Conservation (phyloP, 2,888 invertebrate species). For the Pteria penguin region DNA sequence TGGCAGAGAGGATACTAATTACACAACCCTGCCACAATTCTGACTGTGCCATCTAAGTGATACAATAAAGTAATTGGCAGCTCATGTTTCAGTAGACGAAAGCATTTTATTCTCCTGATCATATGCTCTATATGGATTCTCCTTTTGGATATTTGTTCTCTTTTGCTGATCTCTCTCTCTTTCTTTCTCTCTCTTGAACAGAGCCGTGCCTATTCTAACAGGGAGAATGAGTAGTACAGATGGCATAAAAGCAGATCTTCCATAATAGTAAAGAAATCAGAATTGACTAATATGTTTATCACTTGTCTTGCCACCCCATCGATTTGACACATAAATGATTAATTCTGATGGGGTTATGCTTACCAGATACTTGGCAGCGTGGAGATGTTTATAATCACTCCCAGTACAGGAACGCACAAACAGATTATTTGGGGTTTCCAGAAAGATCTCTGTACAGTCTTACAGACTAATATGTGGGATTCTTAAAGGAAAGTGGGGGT, state of each 20-base stretch:
- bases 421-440: slow-evolving; percentile 6
- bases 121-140: too few relatives aligned
- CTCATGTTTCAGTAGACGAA: too few relatives aligned
- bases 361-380: slow-evolving; percentile 20
- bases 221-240: slow-evolving; percentile 31
- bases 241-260: slow-evolving; percentile 12
- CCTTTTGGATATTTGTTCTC: too few relatives aligned
- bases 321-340: slow-evolving; percentile 30
- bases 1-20: too few relatives aligned
- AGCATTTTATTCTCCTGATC: too few relatives aligned
- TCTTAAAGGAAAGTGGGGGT: slow-evolving; percentile 2
- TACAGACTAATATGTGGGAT: slow-evolving; percentile 12
- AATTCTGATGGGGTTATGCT: slow-evolving; percentile 5
- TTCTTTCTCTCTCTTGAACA: neutral
- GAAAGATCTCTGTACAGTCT: slow-evolving; percentile 32
- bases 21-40: too few relatives aligned
- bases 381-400: slow-evolving; percentile 22
- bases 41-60: too few relatives aligned
- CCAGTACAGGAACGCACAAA: neutral
- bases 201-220: slow-evolving; percentile 2
- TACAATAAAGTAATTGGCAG: too few relatives aligned
- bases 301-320: slow-evolving; percentile 35
- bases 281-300: slow-evolving; percentile 34
- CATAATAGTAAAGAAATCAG: slow-evolving; percentile 28
- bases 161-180: too few relatives aligned